These are phyloP conservation scores for Odontocerum albicorne DNA, from an alignment of 2,888 invertebrate genomes.

Conservation along the genomic window DNA sequence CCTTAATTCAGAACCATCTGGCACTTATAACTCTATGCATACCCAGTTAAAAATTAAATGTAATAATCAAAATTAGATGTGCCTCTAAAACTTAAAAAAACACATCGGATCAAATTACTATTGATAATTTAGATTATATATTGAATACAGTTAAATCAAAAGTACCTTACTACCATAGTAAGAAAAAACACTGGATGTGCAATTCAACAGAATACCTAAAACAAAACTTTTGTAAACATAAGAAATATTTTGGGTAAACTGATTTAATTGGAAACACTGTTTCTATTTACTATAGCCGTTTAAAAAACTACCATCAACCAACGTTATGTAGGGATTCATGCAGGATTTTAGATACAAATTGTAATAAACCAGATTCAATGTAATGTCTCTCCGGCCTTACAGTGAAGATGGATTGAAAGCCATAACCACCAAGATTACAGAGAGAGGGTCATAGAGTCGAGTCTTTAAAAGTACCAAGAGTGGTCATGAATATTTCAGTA, in stretches of 20 bases:
- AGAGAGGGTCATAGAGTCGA: slow-evolving; percentile 36
- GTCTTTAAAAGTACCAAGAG: slow-evolving; percentile 34
- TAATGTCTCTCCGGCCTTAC: slow-evolving; percentile 38
- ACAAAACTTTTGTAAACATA: not conserved
- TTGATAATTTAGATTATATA: too few species aligned
- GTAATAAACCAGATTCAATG: not conserved
- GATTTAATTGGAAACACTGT: too few species aligned
- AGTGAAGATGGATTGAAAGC: slow-evolving; percentile 29
- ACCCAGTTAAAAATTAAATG: slow-evolving; percentile 11
- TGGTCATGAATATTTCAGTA: slow-evolving; percentile 44
- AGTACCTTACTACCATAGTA: slow-evolving; percentile 3
- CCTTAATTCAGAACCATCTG: slow-evolving; percentile 26
- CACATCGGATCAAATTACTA: too few species aligned
- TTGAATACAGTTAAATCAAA: too few species aligned
- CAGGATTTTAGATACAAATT: slow-evolving; percentile 1
- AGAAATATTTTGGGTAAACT: too few species aligned
- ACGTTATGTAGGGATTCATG: slow-evolving; percentile 12
- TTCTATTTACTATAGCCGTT: not conserved
- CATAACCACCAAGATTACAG: slow-evolving; percentile 38
- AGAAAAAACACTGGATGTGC: not conserved
- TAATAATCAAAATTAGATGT: slow-evolving; percentile 9
- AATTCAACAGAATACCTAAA: not conserved
- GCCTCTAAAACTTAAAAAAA: too few species aligned
- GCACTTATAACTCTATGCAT: slow-evolving; percentile 26
- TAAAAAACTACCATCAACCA: slow-evolving; percentile 13